A percentile compares a stretch with the other conserved stretches of the same genome.
Conservation (phyloP, 2,888 invertebrate genomes). For the Athripsodes cinereus region DNA sequence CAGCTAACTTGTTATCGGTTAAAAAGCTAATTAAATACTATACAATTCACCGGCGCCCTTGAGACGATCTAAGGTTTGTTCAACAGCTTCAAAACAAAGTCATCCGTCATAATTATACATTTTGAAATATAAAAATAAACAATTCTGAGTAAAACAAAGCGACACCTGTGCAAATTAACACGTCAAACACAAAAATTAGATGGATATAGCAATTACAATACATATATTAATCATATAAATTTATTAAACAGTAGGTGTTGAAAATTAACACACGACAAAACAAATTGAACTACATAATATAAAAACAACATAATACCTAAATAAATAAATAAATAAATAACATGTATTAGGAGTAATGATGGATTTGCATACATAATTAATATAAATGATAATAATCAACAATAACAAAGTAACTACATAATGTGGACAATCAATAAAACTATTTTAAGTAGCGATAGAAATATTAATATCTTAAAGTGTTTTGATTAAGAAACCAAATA, state of each 20-base stretch:
- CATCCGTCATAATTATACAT: too few relatives aligned
- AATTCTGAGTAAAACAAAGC: too few relatives aligned
- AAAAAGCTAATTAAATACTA: too few relatives aligned
- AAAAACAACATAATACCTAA: background rate
- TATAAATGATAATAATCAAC: background rate
- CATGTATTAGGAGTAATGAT: background rate
- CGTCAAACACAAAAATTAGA: too few relatives aligned
- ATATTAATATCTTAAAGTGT: too few relatives aligned
- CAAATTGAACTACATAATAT: background rate
- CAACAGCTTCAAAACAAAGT: too few relatives aligned
- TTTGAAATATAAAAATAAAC: too few relatives aligned
- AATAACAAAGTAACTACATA: background rate
- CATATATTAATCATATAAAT: background rate
- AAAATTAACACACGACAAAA: background rate
- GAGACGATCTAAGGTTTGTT: too few relatives aligned
- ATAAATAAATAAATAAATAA: background rate
- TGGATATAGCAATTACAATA: background rate
- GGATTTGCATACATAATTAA: too few relatives aligned
- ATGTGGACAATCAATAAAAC: background rate
- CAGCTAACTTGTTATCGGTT: too few relatives aligned
- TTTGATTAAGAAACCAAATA: background rate
- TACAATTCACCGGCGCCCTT: too few relatives aligned
- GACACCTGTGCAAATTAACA: too few relatives aligned
- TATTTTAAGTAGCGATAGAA: background rate
- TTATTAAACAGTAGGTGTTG: background rate